Percentiles rank a stretch among this genome's conserved stretches.
Evolutionary conservation across 2,797 vertebrate genomes (phyloP).

Genomic region (Gobionotothen gibberifrons): DNA sequence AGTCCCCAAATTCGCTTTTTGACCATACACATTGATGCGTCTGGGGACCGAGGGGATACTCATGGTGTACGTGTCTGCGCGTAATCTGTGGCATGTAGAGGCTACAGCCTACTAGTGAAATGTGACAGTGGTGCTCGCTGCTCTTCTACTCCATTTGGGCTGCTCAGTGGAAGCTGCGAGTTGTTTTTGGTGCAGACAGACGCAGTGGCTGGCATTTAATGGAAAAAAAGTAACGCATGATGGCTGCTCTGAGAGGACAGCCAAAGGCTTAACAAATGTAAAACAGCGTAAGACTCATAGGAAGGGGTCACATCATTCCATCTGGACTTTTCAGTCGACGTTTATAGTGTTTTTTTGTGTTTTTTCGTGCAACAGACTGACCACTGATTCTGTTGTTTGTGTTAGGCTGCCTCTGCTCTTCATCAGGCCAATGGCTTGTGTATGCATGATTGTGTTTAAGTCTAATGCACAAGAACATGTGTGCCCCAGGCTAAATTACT

Average conservation of each 20-base stretch:
- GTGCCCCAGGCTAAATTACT: conserved; percentile 51
- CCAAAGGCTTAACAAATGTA: conserved; percentile 51
- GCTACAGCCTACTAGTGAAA: conserved; percentile 54
- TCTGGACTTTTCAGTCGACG: conserved; percentile 11
- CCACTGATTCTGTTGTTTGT: conserved; percentile 25
- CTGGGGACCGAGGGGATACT: conserved; percentile 6
- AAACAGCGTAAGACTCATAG: conserved; percentile 39
- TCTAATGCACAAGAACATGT: conserved; percentile 31
- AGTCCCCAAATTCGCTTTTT: conserved; percentile 31
- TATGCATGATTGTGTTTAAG: conserved; percentile 23
- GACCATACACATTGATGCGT: conserved; percentile 35
- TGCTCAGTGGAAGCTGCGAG: conserved; percentile 45
- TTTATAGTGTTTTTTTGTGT: neutral
- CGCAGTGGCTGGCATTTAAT: conserved; percentile 83
- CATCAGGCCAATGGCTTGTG: conserved; percentile 30
- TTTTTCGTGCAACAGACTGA: conserved; percentile 19
- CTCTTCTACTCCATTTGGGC: conserved; percentile 31
- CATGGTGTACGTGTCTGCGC: conserved; percentile 57
- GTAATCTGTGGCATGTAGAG: conserved; percentile 60
- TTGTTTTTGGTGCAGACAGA: conserved; percentile 83
- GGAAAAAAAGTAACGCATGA: conserved; percentile 62
- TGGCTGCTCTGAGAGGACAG: conserved; percentile 59
- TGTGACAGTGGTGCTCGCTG: conserved; percentile 51
- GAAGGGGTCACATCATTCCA: conserved; percentile 34
- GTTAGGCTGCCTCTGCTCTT: conserved; percentile 41